Evolutionary conservation across 2,888 invertebrate species (phyloP).

Genomic region (Drosophila austrosaltans): DNA sequence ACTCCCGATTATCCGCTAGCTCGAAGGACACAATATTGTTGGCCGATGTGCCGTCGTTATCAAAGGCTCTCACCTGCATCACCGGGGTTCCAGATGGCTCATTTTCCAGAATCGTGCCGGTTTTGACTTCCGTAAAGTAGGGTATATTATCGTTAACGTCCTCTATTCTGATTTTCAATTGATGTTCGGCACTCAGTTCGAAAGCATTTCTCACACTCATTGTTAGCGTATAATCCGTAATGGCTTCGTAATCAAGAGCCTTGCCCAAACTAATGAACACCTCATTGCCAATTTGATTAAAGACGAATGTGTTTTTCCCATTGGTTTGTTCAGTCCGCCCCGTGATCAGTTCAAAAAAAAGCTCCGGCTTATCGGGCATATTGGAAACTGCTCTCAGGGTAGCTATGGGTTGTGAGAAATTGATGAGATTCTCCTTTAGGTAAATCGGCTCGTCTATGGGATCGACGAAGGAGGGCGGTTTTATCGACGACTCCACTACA

Average conservation of each 20-base stretch:
- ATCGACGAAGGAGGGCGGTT: conserved; percentile 90
- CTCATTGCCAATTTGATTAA: conserved; percentile 87
- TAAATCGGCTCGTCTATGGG: conserved; percentile 85
- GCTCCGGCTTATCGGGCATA: conserved; percentile 88
- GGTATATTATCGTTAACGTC: conserved; percentile 97
- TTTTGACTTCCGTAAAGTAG: conserved; percentile 91
- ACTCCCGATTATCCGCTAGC: conserved; percentile 87
- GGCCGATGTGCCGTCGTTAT: conserved; percentile 92
- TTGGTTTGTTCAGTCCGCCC: conserved; percentile 95
- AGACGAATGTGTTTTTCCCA: conserved; percentile 90
- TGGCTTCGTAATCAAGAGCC: conserved; percentile 92
- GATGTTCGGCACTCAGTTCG: conserved; percentile 90
- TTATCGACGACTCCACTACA: conserved; percentile 94
- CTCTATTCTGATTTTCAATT: conserved; percentile 90
- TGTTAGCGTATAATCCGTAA: conserved; percentile 92
- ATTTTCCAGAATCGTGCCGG: conserved; percentile 93
- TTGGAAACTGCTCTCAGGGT: conserved; percentile 91
- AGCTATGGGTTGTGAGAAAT: conserved; percentile 89
- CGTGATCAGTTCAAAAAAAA: conserved; percentile 91
- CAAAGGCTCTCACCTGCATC: conserved; percentile 93
- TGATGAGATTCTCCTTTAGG: conserved; percentile 89
- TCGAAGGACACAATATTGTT: conserved; percentile 93
- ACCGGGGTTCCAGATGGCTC: conserved; percentile 92
- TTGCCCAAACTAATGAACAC: conserved; percentile 91
- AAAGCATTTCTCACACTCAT: conserved; percentile 92